Conservation (phyloP, 2,797 vertebrate species). For the Darevskia mixta region DNA sequence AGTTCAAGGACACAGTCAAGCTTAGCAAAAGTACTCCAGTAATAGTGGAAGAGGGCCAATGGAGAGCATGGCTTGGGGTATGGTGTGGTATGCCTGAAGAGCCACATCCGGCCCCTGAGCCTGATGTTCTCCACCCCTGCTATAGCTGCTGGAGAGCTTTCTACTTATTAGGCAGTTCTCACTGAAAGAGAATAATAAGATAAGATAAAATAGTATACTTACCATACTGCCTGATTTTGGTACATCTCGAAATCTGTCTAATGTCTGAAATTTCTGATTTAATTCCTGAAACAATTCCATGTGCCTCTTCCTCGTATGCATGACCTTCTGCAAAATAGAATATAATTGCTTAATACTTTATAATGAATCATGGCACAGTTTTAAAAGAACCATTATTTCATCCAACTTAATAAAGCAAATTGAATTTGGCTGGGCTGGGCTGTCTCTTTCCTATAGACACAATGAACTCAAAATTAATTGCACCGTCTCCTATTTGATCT, state of each 20-base stretch:
- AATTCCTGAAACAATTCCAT: slow-evolving; percentile 99
- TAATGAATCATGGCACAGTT: slow-evolving; percentile 58
- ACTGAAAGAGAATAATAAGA: not conserved
- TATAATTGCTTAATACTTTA: slow-evolving; percentile 68
- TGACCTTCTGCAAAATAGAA: slow-evolving; percentile 98
- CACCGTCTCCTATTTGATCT: slow-evolving; percentile 38
- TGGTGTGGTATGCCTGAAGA: too few relatives aligned
- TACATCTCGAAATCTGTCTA: slow-evolving; percentile 99
- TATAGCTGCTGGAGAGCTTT: not conserved
- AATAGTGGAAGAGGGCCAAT: too few relatives aligned
- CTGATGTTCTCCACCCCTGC: too few relatives aligned
- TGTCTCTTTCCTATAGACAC: slow-evolving; percentile 57
- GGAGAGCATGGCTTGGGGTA: too few relatives aligned
- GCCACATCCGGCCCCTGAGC: too few relatives aligned
- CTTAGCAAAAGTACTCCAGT: too few relatives aligned
- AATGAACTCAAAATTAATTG: slow-evolving; percentile 52
- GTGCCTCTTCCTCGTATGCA: slow-evolving; percentile 99
- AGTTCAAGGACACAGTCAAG: too few relatives aligned
- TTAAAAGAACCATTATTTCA: slow-evolving; percentile 57
- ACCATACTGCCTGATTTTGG: slow-evolving; percentile 99
- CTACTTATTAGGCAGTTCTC: not conserved
- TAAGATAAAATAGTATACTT: slow-evolving; percentile 82
- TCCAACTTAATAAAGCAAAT: slow-evolving; percentile 60
- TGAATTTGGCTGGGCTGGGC: slow-evolving; percentile 59
- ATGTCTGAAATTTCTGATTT: slow-evolving; percentile 99